phyloP scores from a whole-genome alignment of 2,797 vertebrate species.

The Sphenopsis melanotis region DNA sequence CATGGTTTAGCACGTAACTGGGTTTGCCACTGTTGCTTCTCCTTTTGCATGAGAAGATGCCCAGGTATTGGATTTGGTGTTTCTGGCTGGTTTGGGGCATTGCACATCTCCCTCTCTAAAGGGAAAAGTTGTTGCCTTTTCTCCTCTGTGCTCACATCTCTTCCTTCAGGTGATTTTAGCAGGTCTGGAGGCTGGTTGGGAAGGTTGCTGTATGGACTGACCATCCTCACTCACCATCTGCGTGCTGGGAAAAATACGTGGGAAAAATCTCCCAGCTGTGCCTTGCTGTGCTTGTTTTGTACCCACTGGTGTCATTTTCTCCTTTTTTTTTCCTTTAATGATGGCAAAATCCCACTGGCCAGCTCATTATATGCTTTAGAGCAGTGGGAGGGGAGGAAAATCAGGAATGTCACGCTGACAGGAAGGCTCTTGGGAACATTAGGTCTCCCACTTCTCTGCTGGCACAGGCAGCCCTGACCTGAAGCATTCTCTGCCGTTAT shows the following conservation, averaged over 20 bases:
- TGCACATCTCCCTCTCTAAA: background rate
- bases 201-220: background rate
- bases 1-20: background rate
- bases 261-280: background rate
- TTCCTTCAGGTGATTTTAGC: background rate
- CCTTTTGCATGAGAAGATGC: background rate
- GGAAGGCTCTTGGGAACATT: conserved; percentile 25
- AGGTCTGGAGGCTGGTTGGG: background rate
- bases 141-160: background rate
- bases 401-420: conserved; percentile 31
- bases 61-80: background rate
- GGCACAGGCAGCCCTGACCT: background rate
- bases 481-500: fast-evolving
- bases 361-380: background rate
- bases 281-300: background rate
- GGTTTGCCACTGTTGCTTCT: background rate
- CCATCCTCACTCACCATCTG: background rate
- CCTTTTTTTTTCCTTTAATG: background rate
- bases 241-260: background rate
- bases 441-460: background rate
- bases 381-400: conserved; percentile 36
- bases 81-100: background rate
- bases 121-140: background rate
- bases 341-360: background rate
- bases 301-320: background rate